Evolutionary conservation across 92 coral and sea anemone genomes (phyloP).

Genomic region (Micromussa lordhowensis): DNA sequence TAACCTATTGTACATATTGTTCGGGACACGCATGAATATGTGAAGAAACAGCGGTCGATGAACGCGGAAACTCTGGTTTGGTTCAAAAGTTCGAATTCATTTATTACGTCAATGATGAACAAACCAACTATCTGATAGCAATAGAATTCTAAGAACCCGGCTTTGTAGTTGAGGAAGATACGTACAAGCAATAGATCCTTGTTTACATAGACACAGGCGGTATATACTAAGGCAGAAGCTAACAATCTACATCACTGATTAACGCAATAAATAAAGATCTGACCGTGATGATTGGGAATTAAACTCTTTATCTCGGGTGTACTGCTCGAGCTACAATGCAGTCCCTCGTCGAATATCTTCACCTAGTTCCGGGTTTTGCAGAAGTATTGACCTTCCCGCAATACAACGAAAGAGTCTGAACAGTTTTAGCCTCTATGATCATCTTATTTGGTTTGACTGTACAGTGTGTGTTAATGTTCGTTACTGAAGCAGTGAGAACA

Average conservation of each 20-base stretch:
- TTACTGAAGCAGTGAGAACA: not conserved
- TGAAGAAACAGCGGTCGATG: not conserved
- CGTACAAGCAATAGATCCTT: not conserved
- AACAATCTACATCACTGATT: not conserved
- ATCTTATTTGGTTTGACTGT: not conserved
- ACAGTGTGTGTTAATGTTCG: not conserved
- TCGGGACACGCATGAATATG: not conserved
- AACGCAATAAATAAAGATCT: not conserved
- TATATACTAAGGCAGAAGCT: no score
- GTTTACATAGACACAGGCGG: not conserved
- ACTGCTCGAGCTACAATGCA: not conserved
- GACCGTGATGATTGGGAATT: not conserved
- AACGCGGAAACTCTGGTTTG: not conserved
- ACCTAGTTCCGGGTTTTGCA: not conserved
- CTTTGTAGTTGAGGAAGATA: not conserved
- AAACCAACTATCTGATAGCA: no score
- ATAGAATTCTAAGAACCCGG: no score
- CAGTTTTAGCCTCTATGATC: not conserved
- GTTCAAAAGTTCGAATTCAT: no score
- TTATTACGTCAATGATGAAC: not conserved
- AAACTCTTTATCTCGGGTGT: not conserved
- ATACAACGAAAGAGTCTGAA: not conserved
- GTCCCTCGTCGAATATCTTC: not conserved
- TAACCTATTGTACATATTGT: not conserved
- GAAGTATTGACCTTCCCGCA: not conserved